Evolutionary conservation across 2,113 vertebrate species (phyloP).

Genomic region (Vicugna pacos): DNA sequence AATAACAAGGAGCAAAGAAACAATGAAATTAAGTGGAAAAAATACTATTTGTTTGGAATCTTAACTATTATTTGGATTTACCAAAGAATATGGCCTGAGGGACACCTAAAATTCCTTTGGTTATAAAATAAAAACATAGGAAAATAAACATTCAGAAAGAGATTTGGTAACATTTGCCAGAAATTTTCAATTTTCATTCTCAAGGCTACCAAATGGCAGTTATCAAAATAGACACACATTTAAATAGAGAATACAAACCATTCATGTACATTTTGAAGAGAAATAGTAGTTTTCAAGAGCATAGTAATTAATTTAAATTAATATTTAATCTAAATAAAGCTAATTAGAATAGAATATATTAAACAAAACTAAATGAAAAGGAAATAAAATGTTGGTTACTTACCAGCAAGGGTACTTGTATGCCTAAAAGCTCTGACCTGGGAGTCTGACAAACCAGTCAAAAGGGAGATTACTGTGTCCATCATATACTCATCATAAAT

Average conservation of each 20-base stretch:
- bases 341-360: background rate
- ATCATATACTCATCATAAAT: conserved; percentile 99
- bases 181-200: conserved; percentile 61
- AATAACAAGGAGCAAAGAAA: conserved; percentile 45
- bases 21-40: conserved; percentile 23
- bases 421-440: conserved; percentile 99
- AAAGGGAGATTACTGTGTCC: conserved; percentile 99
- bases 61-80: background rate
- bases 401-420: conserved; percentile 98
- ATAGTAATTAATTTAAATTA: conserved; percentile 26
- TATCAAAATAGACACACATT: conserved; percentile 9
- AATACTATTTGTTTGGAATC: background rate
- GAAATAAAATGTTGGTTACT: conserved; percentile 77
- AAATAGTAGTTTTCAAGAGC: background rate
- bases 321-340: background rate
- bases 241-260: conserved; percentile 43
- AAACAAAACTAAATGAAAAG: background rate
- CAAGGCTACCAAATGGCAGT: conserved; percentile 31
- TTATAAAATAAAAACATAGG: conserved; percentile 24
- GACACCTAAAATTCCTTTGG: background rate
- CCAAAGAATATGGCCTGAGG: background rate
- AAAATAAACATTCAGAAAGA: conserved; percentile 9
- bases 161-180: background rate
- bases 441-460: conserved; percentile 98
- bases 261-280: background rate